Percentiles rank a stretch among this genome's conserved stretches.
phyloP scores from a whole-genome alignment of 2,888 invertebrate species.

The Rhingia campestris region DNA sequence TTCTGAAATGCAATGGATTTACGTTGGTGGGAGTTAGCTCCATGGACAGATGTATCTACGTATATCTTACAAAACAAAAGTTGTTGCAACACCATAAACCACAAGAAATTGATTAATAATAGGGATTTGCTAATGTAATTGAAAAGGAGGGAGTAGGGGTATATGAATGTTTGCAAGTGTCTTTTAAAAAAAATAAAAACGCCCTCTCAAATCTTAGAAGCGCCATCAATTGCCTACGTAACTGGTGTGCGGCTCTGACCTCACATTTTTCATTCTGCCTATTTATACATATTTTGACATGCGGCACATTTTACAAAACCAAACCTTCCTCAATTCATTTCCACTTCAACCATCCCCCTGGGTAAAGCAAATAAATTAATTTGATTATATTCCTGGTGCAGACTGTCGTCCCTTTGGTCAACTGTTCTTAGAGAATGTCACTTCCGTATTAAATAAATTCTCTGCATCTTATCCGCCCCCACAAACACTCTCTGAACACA shows the following conservation, averaged over 20 bases:
- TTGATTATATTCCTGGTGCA: conserved; percentile 29
- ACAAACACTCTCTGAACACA: neutral
- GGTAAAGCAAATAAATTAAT: conserved; percentile 48
- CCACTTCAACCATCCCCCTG: neutral
- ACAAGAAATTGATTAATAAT: conserved; percentile 19
- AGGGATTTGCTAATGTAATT: conserved; percentile 4
- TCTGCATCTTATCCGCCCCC: conserved; percentile 12
- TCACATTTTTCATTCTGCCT: neutral
- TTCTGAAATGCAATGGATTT: conserved; percentile 31
- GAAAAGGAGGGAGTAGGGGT: neutral
- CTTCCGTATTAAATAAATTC: conserved; percentile 36
- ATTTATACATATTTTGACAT: neutral
- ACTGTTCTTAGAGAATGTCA: conserved; percentile 10
- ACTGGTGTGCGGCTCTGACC: neutral
- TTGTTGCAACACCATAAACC: neutral
- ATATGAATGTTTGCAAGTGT: no score
- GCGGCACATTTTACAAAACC: neutral
- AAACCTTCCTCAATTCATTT: neutral
- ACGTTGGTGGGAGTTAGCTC: neutral
- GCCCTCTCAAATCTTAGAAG: neutral
- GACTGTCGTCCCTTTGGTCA: conserved; percentile 36
- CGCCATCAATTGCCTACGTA: neutral
- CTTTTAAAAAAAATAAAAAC: no score
- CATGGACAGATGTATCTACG: neutral
- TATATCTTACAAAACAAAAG: neutral